These are phyloP conservation scores for Nebria ingens DNA, from an alignment of 1,140 invertebrate species.

Conservation along the genomic window DNA sequence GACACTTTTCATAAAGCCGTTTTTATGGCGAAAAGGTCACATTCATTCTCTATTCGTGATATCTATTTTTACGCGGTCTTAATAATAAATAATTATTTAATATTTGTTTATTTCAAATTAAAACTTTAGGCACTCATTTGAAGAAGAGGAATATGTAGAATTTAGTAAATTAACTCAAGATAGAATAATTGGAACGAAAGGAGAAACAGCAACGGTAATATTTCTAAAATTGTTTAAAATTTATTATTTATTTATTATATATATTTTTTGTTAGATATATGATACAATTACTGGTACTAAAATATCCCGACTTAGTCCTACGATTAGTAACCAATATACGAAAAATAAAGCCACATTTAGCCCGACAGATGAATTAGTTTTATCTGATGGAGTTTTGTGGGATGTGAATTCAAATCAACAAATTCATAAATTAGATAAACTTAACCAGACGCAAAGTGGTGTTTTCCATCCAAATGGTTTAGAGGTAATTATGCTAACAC, in stretches of 20 bases:
- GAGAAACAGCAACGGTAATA: slow-evolving; percentile 57
- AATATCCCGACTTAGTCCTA: slow-evolving; percentile 62
- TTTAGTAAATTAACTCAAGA: slow-evolving; percentile 83
- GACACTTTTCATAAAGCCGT: no score
- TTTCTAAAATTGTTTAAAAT: slow-evolving; percentile 12
- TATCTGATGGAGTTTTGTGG: slow-evolving; percentile 95
- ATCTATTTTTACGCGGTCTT: no score
- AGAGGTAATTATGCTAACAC: no score
- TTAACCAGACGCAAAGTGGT: slow-evolving; percentile 89
- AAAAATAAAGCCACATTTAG: slow-evolving; percentile 92
- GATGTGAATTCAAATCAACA: slow-evolving; percentile 79
- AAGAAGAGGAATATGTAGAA: slow-evolving; percentile 82
- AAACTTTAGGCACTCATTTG: slow-evolving; percentile 47
- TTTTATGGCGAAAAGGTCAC: no score
- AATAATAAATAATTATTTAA: slow-evolving; percentile 9
- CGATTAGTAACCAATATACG: slow-evolving; percentile 82
- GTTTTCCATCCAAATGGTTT: slow-evolving; percentile 95
- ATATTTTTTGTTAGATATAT: slow-evolving; percentile 58
- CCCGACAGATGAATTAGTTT: slow-evolving; percentile 83
- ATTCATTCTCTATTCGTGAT: no score
- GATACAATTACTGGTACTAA: slow-evolving; percentile 74
- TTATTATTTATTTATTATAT: slow-evolving; percentile 12
- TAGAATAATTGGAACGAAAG: slow-evolving; percentile 72
- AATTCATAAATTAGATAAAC: slow-evolving; percentile 96
- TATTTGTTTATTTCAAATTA: slow-evolving; percentile 8